Conservation (phyloP, 1,140 invertebrate genomes). For the Bombus difficillimus region DNA sequence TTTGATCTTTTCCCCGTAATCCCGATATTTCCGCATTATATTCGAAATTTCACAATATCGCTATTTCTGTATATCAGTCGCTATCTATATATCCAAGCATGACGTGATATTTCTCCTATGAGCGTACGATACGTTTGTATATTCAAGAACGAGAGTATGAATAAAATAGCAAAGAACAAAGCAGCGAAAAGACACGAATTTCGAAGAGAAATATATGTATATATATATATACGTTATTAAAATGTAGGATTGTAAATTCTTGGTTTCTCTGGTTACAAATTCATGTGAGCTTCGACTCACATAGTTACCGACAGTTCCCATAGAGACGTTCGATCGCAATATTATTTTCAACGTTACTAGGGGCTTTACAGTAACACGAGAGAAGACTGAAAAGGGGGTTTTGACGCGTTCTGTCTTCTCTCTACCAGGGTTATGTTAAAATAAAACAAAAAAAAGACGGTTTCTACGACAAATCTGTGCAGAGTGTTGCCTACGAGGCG, state of each 20-base stretch:
- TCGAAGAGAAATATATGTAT: neutral
- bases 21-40: neutral
- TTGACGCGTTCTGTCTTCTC: conserved; percentile 30
- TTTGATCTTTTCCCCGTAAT: neutral
- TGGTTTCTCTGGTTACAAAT: neutral
- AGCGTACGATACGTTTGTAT: neutral
- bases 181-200: no score
- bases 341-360: neutral
- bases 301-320: neutral
- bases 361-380: neutral
- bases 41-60: neutral
- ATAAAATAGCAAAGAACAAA: neutral
- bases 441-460: neutral
- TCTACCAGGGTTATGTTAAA: conserved; percentile 5
- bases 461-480: conserved; percentile 23
- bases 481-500: conserved; percentile 38
- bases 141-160: neutral
- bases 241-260: neutral
- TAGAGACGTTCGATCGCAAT: neutral
- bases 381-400: neutral
- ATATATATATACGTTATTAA: conserved; percentile 3
- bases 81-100: neutral
- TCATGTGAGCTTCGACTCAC: neutral
- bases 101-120: neutral
- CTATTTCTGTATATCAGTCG: neutral